Conservation (phyloP, 2,797 vertebrate genomes). For the Artibeus lituratus region DNA sequence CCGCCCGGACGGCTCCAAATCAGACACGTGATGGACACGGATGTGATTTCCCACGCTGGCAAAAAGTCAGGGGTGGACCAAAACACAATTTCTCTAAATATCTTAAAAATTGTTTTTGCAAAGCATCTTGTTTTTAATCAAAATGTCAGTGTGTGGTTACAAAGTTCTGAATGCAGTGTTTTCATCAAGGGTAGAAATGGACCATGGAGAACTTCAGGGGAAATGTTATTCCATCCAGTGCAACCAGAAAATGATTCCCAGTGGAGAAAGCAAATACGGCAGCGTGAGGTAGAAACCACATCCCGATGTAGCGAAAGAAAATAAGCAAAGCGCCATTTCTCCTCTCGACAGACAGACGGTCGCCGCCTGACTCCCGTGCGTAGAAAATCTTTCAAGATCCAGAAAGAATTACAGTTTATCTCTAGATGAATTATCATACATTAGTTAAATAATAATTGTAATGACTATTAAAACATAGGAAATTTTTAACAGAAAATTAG, state of each 20-base stretch:
- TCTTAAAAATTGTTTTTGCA: background rate
- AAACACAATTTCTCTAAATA: background rate
- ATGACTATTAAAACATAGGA: background rate
- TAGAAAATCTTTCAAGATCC: background rate
- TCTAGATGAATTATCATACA: background rate
- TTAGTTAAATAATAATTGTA: background rate
- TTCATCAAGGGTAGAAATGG: background rate
- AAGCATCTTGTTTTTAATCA: slow-evolving; percentile 13
- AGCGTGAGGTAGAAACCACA: background rate
- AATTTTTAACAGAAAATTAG: background rate
- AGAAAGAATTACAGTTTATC: background rate
- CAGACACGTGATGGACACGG: background rate
- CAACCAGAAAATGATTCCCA: background rate
- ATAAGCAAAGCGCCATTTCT: background rate
- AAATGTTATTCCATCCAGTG: background rate
- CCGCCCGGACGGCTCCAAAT: no score
- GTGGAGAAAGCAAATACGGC: background rate
- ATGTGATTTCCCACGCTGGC: background rate
- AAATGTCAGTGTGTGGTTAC: slow-evolving; percentile 13
- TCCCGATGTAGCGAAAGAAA: background rate
- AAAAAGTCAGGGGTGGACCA: background rate
- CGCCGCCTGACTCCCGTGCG: background rate
- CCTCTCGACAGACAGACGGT: background rate
- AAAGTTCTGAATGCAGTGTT: background rate
- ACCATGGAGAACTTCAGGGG: background rate